Conservation (phyloP, 2,797 vertebrate genomes). For the Rhynchonycteris naso region DNA sequence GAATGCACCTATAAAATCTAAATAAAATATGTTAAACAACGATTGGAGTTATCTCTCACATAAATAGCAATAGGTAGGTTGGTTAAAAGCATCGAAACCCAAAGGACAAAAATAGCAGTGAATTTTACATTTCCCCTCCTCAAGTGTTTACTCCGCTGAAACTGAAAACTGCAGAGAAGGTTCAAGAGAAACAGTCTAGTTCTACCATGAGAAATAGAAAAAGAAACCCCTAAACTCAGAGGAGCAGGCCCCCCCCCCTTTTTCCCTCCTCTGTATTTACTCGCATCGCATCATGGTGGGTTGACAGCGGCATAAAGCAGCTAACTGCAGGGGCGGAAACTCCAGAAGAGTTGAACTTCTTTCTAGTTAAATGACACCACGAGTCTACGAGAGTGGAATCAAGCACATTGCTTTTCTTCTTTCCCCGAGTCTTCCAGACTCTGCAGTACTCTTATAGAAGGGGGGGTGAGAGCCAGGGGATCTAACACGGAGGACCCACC, state of each 20-base stretch:
- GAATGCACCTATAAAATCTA: not conserved
- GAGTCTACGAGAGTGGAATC: not conserved
- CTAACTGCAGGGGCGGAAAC: not conserved
- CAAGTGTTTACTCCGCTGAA: fast-evolving
- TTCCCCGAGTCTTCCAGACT: not conserved
- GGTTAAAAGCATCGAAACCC: not conserved
- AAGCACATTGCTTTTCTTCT: not conserved
- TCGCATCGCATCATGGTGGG: not conserved
- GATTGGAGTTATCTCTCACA: not conserved
- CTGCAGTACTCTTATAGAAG: not conserved
- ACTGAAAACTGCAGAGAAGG: not conserved
- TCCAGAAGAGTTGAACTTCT: fast-evolving
- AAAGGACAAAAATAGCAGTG: not conserved
- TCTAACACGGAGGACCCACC: not conserved
- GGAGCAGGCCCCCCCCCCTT: fast-evolving
- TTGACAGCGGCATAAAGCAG: not conserved
- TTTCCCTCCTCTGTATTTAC: not conserved
- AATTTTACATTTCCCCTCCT: not conserved
- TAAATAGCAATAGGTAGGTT: not conserved
- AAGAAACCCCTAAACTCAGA: not conserved
- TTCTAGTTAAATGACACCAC: not conserved
- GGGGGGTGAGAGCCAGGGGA: not conserved
- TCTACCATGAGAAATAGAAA: not conserved
- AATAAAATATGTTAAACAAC: not conserved
- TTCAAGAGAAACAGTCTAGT: fast-evolving